Base-by-base conservation (phyloP, 30 jellyfish, hydroid and myxozoan genomes). In the Euphysa ruthae region DNA sequence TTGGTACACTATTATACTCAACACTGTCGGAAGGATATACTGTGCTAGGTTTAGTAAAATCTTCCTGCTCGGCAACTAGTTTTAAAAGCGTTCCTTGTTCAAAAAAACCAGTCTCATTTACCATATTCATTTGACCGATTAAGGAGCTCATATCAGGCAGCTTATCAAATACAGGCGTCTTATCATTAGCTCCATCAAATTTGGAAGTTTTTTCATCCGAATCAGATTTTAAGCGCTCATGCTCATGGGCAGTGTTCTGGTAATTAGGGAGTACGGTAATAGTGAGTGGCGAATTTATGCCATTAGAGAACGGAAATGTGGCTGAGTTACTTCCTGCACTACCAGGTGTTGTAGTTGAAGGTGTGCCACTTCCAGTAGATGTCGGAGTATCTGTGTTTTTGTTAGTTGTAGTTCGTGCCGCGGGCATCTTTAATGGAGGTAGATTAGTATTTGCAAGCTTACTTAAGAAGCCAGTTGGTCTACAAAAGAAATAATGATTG, bases 331-430 rank as follows among this genome's bases (percentile, higher is more conserved):
- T 18, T 20, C 30, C 30, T 15, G 69, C 58, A 27, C 58, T 56
- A 56, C 69, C 69, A 27, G 69, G 69, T 56, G 69, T 56, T 15
- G 69, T 42, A 16, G 69, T 56, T 2, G 69, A 22, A 5, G 69
- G 69, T 4, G 69, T 56, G 26, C 18, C 6, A 18, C 69, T 56
- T 56, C 69, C 69, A 15, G 69, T 56, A 16, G 69, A 56, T 5
- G 6, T 20, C 35, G 69, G 69, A 16, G 69, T 56, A 16, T 56
- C 30, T 13, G 55, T 23, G 2, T 6, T 3, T 23, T 27, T 56
- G 21, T 6, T 18, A 15, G 57, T 4, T 42, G 55, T 21, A 20
- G 32, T 7, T 8, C 52, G 52, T 38, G 12, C n/a, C 8, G 35
- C 23, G 18, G 69, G 69, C 57, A 56, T 56, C 14, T 3, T 56